phyloP scores from a whole-genome alignment of 2,888 invertebrate genomes.

The Hypomecis punctinalis region DNA sequence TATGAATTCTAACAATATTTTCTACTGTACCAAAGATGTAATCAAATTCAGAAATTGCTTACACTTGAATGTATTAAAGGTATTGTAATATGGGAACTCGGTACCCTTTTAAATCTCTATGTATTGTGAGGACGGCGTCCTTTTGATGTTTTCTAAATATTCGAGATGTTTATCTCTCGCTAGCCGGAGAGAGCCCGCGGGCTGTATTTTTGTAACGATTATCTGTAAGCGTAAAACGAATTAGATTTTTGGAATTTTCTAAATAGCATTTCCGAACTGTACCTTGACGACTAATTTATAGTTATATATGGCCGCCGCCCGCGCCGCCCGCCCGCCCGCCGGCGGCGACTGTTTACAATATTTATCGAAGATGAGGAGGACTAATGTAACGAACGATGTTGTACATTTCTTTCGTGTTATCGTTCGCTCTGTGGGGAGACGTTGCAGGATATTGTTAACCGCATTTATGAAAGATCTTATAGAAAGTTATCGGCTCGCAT shows the following conservation, averaged over 20 bases:
- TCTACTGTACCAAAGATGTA: constrained; percentile 63
- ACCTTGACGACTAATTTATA: constrained; percentile 35
- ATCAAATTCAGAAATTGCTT: constrained; percentile 57
- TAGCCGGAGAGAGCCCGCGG: constrained; percentile 13
- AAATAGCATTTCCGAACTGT: constrained; percentile 43
- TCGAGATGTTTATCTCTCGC: constrained; percentile 31
- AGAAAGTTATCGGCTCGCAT: constrained; percentile 26
- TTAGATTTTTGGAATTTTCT: constrained; percentile 42
- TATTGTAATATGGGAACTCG: constrained; percentile 34
- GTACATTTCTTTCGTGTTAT: constrained; percentile 32
- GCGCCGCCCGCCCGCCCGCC: neutral
- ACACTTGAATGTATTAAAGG: constrained; percentile 41
- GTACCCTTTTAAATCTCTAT: constrained; percentile 21
- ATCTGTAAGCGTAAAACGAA: constrained; percentile 43
- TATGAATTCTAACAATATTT: constrained; percentile 47
- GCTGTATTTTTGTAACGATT: constrained; percentile 43
- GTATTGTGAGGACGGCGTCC: constrained; percentile 18
- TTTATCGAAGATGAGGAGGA: constrained; percentile 23
- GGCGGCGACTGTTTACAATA: constrained; percentile 10
- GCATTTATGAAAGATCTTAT: constrained; percentile 41
- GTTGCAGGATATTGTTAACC: constrained; percentile 17
- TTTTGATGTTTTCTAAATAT: constrained; percentile 33
- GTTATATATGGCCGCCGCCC: constrained; percentile 12
- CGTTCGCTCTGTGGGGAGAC: constrained; percentile 11
- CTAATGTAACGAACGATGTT: constrained; percentile 11